Conservation (phyloP, 2,888 invertebrate species). For the Scrobipalpa atriplicella region DNA sequence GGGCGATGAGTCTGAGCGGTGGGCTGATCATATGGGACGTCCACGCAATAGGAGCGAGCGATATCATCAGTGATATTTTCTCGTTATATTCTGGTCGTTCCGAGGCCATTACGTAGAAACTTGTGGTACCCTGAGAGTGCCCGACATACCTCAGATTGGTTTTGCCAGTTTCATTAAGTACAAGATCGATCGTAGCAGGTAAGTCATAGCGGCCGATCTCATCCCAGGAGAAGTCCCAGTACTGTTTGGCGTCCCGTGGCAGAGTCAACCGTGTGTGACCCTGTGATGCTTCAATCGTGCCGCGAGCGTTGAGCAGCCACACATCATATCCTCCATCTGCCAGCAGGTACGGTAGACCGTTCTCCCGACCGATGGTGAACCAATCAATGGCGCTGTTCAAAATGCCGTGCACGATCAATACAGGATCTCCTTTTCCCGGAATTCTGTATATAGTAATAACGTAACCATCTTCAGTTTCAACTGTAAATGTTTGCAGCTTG, state of each 20-base stretch:
- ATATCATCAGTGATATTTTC: conserved; percentile 79
- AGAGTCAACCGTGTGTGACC: conserved; percentile 72
- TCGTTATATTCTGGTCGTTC: conserved; percentile 79
- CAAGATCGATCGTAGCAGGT: no score
- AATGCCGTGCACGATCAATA: no score
- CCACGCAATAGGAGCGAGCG: conserved; percentile 83
- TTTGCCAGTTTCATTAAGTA: conserved; percentile 74
- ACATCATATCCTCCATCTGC: conserved; percentile 86
- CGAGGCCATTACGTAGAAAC: conserved; percentile 82
- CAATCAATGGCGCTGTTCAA: no score
- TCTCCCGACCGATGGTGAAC: no score
- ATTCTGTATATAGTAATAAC: no score
- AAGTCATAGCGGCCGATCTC: conserved; percentile 89
- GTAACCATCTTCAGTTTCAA: no score
- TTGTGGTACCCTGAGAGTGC: conserved; percentile 86
- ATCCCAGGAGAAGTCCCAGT: conserved; percentile 90
- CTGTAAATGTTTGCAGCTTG: conserved; percentile 50
- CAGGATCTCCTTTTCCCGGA: no score
- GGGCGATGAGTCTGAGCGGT: conserved; percentile 48
- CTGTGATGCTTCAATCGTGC: conserved; percentile 84
- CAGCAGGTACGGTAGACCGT: conserved; percentile 70
- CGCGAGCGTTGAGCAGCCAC: conserved; percentile 91
- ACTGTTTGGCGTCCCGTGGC: conserved; percentile 56
- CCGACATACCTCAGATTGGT: conserved; percentile 84
- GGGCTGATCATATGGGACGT: conserved; percentile 67